Conservation (phyloP, 1,140 invertebrate genomes). For the Hypsibius dujardini region DNA sequence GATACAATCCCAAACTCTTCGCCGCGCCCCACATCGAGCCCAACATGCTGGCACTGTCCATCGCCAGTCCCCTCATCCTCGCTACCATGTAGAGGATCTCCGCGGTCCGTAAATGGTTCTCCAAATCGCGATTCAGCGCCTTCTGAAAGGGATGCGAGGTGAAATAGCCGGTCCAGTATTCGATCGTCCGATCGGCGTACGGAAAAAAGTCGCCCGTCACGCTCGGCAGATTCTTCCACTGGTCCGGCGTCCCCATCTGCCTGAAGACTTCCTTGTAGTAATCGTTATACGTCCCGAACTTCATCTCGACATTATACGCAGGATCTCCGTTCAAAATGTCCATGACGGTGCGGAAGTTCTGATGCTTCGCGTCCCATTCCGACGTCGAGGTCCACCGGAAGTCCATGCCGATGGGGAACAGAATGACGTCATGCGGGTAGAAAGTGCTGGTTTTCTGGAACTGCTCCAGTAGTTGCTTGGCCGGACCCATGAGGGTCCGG, state of each 20-base stretch:
- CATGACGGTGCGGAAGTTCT: slow-evolving; percentile 65
- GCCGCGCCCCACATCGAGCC: slow-evolving; percentile 21
- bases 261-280: slow-evolving; percentile 57
- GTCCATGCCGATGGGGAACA: slow-evolving; percentile 77
- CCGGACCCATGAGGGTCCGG: background rate
- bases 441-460: slow-evolving; percentile 67
- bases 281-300: slow-evolving; percentile 70
- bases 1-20: slow-evolving; percentile 54
- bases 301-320: slow-evolving; percentile 47
- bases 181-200: slow-evolving; percentile 81
- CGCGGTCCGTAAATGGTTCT: slow-evolving; percentile 58
- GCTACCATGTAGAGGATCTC: slow-evolving; percentile 72
- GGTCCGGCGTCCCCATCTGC: slow-evolving; percentile 23
- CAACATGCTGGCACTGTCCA: background rate
- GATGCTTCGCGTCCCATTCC: slow-evolving; percentile 81
- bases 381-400: slow-evolving; percentile 65
- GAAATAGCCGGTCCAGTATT: slow-evolving; percentile 93
- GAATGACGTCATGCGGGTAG: slow-evolving; percentile 66
- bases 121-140: slow-evolving; percentile 62
- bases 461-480: slow-evolving; percentile 54
- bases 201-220: slow-evolving; percentile 88
- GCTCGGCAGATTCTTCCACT: slow-evolving; percentile 46
- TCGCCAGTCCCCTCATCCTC: background rate
- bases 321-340: background rate
- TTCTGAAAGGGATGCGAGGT: slow-evolving; percentile 84